Percentiles rank a stretch among this genome's conserved stretches.
Conservation (phyloP, 1,140 invertebrate species). For the Marisa cornuarietis region DNA sequence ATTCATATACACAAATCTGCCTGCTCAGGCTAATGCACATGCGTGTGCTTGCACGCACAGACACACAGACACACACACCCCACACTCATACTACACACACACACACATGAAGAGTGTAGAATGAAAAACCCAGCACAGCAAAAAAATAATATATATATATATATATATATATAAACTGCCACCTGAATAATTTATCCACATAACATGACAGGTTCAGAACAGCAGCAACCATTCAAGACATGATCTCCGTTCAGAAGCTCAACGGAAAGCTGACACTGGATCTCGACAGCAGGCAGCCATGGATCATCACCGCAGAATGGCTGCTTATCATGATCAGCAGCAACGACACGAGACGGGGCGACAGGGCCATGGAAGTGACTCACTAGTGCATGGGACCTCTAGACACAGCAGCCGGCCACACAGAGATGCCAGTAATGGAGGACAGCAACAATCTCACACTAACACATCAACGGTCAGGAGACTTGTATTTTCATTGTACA, state of each 20-base stretch:
- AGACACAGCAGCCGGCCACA: not conserved
- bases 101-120: not conserved
- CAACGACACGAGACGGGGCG: not conserved
- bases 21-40: not conserved
- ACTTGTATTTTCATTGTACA: too few species aligned
- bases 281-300: not conserved
- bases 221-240: conserved; percentile 13
- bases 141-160: not conserved
- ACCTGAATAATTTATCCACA: not conserved
- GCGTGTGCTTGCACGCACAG: not conserved
- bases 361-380: not conserved
- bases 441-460: not conserved
- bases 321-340: conserved; percentile 2
- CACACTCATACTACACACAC: not conserved
- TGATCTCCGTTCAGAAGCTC: conserved; percentile 7
- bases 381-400: conserved; percentile 7
- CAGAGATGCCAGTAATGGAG: not conserved
- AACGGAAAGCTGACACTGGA: not conserved
- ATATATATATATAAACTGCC: too few species aligned
- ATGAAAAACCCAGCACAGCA: not conserved
- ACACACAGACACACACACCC: conserved; percentile 15
- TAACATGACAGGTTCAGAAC: conserved; percentile 2
- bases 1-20: not conserved
- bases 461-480: too few species aligned
- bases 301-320: conserved; percentile 7